Conservation (phyloP, 1,140 invertebrate genomes). For the Apis mellifera region DNA sequence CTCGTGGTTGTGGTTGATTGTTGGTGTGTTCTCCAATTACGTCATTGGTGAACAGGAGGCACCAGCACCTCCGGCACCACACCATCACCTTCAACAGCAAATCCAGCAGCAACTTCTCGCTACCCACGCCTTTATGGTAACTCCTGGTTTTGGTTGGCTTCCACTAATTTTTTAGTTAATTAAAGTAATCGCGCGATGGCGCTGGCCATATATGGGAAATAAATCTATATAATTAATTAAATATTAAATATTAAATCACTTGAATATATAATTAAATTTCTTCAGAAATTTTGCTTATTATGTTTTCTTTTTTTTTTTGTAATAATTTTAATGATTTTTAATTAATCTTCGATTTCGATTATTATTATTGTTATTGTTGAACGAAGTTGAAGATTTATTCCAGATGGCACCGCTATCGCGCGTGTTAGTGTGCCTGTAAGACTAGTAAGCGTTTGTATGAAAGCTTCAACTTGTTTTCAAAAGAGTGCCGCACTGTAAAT, state of each 20-base stretch:
- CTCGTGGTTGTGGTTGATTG: constrained; percentile 82
- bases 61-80: constrained; percentile 80
- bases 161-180: constrained; percentile 78
- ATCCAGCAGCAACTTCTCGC: constrained; percentile 82
- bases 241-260: not conserved
- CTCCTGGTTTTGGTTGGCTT: constrained; percentile 82
- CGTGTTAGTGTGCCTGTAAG: constrained; percentile 56
- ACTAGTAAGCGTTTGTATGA: constrained; percentile 66
- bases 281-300: too few relatives aligned
- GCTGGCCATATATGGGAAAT: not conserved
- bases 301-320: not conserved
- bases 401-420: constrained; percentile 12
- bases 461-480: constrained; percentile 63
- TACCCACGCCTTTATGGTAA: constrained; percentile 83
- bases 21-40: constrained; percentile 82
- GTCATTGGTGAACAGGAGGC: constrained; percentile 82
- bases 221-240: not conserved
- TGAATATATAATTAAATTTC: too few relatives aligned
- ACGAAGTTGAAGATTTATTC: not conserved
- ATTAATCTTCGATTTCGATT: too few relatives aligned
- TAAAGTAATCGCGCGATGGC: constrained; percentile 34
- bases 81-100: constrained; percentile 82
- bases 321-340: too few relatives aligned
- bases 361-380: too few relatives aligned
- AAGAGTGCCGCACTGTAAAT: constrained; percentile 61